Base-by-base conservation (phyloP, 2,888 invertebrate species). In the Nemurella pictetii region DNA sequence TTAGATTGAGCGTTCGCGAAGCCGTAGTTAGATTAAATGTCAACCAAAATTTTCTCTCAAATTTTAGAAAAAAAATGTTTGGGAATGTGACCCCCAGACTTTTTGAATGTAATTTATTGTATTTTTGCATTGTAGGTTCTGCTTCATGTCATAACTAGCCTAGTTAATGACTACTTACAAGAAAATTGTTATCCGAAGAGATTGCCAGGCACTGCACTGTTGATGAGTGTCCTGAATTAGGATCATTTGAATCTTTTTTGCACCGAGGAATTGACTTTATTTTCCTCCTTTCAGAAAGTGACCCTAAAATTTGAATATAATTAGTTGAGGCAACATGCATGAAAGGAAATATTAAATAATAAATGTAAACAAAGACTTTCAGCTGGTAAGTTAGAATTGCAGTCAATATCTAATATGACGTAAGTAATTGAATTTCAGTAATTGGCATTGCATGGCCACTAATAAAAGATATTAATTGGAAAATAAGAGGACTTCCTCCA, bases 101-200 rank as follows among this genome's bases (percentile, higher is more conserved):
- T n/a, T n/a, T n/a, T n/a, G n/a, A n/a, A n/a, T n/a, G n/a, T n/a
- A n/a, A n/a, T n/a, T n/a, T n/a, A n/a, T n/a, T n/a, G n/a, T n/a
- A n/a, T n/a, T n/a, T n/a, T n/a, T n/a, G n/a, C n/a, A n/a, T n/a
- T n/a, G n/a, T n/a, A n/a, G n/a, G n/a, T n/a, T n/a, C n/a, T n/a
- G n/a, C n/a, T n/a, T n/a, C n/a, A n/a, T n/a, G n/a, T n/a, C n/a
- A n/a, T n/a, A n/a, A n/a, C n/a, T n/a, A n/a, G n/a, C n/a, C n/a
- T n/a, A n/a, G n/a, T n/a, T n/a, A n/a, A n/a, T n/a, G 12, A 7
- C 55, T 78, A 87, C 92, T 91, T 87, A 94, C 96, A 90, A 98
- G 91, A 91, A 93, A 98, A 92, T 96, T 96, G 87, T 92, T 93
- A 91, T 98, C 97, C 30, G 94, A 93, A 32, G 96, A 94, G 87